Evolutionary conservation across 2,113 vertebrate species (phyloP).

Genomic region (Mesembrinibis cayennensis): DNA sequence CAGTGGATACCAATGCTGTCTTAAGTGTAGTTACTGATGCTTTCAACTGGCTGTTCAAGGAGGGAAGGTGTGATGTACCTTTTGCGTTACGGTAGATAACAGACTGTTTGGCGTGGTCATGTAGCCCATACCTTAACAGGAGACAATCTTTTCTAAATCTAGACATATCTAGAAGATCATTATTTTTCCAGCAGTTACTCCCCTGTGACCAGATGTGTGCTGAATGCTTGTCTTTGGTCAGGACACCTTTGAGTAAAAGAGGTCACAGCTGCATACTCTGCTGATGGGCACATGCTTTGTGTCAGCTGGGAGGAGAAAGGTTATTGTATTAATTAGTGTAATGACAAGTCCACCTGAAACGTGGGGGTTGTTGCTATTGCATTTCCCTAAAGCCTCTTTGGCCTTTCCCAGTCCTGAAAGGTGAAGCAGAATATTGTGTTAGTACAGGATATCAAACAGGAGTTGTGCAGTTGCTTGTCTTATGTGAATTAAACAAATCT

Average conservation of each 20-base stretch:
- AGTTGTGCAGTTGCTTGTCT: not conserved
- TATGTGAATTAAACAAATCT: not conserved
- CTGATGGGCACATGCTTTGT: not conserved
- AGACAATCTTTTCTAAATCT: not conserved
- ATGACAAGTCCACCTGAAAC: not conserved
- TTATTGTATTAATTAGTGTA: fast-evolving
- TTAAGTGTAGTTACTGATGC: not conserved
- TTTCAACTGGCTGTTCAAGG: not conserved
- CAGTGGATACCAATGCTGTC: not conserved
- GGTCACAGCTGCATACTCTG: not conserved
- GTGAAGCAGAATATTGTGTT: not conserved
- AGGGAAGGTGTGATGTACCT: not conserved
- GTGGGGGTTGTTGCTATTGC: not conserved
- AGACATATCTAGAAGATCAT: not conserved
- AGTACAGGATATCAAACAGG: not conserved
- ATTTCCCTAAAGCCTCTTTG: not conserved
- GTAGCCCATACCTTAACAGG: not conserved
- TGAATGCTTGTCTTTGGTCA: not conserved
- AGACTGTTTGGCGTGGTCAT: not conserved
- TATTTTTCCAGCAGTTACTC: not conserved
- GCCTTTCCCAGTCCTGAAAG: not conserved
- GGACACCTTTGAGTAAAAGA: not conserved
- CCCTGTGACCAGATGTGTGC: not conserved
- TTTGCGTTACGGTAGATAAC: not conserved
- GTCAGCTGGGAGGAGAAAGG: not conserved